Evolutionary conservation across 2,113 vertebrate species (phyloP).

Genomic region (Semicossyphus pulcher): DNA sequence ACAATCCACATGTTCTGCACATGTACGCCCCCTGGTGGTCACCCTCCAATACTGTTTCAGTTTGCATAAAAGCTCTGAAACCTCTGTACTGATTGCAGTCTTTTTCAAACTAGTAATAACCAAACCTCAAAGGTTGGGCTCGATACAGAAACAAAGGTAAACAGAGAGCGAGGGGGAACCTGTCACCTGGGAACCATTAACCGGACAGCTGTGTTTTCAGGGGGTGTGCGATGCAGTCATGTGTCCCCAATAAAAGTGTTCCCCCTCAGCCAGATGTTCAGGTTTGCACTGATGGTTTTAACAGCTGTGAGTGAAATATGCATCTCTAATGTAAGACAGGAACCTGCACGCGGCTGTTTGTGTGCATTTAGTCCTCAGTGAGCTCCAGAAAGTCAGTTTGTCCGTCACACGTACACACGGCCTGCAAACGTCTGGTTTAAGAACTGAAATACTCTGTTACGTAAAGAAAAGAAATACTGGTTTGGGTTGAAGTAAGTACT

Average conservation of each 20-base stretch:
- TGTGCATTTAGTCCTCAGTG: too few relatives aligned
- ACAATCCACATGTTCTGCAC: neutral
- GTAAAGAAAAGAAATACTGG: too few relatives aligned
- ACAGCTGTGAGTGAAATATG: conserved; percentile 69
- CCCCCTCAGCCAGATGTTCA: conserved; percentile 69
- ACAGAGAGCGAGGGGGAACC: neutral
- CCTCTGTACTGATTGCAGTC: too few relatives aligned
- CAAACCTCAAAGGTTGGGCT: neutral
- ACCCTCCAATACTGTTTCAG: neutral
- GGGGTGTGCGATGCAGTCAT: conserved; percentile 52
- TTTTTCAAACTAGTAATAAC: neutral
- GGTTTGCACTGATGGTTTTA: conserved; percentile 53
- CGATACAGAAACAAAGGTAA: neutral
- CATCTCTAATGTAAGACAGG: conserved; percentile 68
- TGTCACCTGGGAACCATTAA: conserved; percentile 65
- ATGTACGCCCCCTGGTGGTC: neutral
- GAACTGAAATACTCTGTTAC: too few relatives aligned
- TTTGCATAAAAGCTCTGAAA: too few relatives aligned
- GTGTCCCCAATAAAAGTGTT: conserved; percentile 65
- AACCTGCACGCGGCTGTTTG: conserved; percentile 8
- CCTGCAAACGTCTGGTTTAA: too few relatives aligned
- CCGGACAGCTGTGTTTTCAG: conserved; percentile 63
- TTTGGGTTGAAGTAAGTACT: too few relatives aligned
- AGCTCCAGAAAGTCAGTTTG: too few relatives aligned
- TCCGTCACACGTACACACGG: neutral